phyloP scores from a whole-genome alignment of 2,797 vertebrate species.

The Triplophysa bombifrons region DNA sequence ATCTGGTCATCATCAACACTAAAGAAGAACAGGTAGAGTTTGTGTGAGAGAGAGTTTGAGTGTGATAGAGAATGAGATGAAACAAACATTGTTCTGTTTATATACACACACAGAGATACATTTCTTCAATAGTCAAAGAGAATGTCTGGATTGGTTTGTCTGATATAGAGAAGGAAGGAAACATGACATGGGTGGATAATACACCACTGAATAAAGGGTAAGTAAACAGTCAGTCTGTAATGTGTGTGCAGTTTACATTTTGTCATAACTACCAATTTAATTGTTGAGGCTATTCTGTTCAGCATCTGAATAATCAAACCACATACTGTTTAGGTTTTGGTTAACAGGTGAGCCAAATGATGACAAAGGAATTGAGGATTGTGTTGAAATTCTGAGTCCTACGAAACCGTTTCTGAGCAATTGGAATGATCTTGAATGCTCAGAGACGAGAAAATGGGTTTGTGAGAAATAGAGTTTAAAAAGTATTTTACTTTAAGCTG shows the following conservation, averaged over 20 bases:
- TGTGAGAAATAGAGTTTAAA: neutral
- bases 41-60: too few relatives aligned
- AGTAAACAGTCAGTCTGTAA: neutral
- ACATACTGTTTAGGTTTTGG: slow-evolving; percentile 15
- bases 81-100: too few relatives aligned
- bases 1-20: neutral
- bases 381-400: neutral
- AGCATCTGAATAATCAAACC: neutral
- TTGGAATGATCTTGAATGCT: neutral
- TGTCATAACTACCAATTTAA: too few relatives aligned
- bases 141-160: too few relatives aligned
- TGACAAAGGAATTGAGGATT: neutral
- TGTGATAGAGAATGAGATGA: too few relatives aligned
- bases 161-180: too few relatives aligned
- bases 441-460: neutral
- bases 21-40: slow-evolving; percentile 12
- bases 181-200: too few relatives aligned
- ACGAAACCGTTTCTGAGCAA: neutral
- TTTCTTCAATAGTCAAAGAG: too few relatives aligned
- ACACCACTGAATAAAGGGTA: too few relatives aligned
- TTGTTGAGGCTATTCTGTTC: neutral
- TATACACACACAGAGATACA: too few relatives aligned
- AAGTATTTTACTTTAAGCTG: too few relatives aligned
- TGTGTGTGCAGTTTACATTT: neutral
- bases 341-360: neutral